Conservation (phyloP, 2,888 invertebrate genomes). For the Heliconius aoede region DNA sequence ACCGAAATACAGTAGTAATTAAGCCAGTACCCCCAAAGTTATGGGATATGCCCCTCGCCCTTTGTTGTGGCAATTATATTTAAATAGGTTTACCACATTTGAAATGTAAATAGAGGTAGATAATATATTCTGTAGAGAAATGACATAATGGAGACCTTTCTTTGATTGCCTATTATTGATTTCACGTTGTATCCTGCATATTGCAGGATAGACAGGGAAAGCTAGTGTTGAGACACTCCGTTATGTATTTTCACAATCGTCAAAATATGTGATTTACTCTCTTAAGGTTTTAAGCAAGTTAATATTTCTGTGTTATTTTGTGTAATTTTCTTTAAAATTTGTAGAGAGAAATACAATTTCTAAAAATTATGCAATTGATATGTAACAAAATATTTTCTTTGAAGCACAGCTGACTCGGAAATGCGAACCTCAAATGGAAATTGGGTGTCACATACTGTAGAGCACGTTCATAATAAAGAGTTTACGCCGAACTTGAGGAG, state of each 20-base stretch:
- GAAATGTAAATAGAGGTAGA: constrained; percentile 8
- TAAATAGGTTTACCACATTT: background rate
- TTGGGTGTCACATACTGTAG: constrained; percentile 16
- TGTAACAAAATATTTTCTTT: constrained; percentile 19
- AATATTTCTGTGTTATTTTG: too few species aligned
- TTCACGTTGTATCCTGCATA: too few species aligned
- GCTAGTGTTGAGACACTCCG: too few species aligned
- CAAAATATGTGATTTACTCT: background rate
- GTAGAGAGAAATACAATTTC: background rate
- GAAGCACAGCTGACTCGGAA: constrained; percentile 5
- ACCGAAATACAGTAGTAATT: constrained; percentile 20
- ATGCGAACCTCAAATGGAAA: constrained; percentile 11
- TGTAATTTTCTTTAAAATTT: background rate
- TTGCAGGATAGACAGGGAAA: too few species aligned
- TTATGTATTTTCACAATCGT: background rate
- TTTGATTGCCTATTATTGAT: background rate
- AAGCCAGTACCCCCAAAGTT: constrained; percentile 15
- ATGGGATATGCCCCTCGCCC: background rate
- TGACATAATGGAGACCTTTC: background rate
- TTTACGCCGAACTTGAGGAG: background rate
- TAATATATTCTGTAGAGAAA: background rate
- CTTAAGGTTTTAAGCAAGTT: background rate
- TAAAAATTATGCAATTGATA: background rate
- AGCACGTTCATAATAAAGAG: constrained; percentile 4
- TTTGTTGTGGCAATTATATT: constrained; percentile 22